Evolutionary conservation across 2,797 vertebrate genomes (phyloP).

Genomic region (Natrix natrix): DNA sequence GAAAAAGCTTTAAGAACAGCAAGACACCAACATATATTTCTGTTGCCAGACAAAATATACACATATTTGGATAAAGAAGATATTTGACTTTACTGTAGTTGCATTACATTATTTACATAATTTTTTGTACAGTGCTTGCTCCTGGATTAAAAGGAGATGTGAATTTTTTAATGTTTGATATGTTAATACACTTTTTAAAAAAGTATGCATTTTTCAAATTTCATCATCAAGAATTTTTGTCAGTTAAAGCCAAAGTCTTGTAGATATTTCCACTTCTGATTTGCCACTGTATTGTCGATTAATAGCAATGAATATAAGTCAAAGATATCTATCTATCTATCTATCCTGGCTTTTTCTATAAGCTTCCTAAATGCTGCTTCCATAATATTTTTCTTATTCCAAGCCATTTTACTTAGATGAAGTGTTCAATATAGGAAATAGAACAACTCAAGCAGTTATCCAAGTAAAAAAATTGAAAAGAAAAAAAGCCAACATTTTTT

Average conservation of each 20-base stretch:
- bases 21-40: conserved; percentile 12
- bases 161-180: not conserved
- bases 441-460: not conserved
- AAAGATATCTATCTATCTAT: not conserved
- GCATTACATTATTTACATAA: not conserved
- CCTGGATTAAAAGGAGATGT: not conserved
- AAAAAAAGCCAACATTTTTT: not conserved
- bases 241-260: not conserved
- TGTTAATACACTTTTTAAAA: not conserved
- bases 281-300: not conserved
- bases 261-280: not conserved
- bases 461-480: not conserved
- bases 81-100: not conserved
- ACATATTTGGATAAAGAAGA: conserved; percentile 37
- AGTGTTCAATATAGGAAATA: not conserved
- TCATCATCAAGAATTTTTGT: not conserved
- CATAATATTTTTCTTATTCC: not conserved
- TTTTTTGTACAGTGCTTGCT: not conserved
- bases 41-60: conserved; percentile 43
- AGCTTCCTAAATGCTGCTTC: not conserved
- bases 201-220: not conserved
- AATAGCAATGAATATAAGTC: not conserved
- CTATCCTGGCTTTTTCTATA: not conserved
- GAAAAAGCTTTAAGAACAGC: conserved; percentile 21
- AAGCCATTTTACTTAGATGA: not conserved